Conservation (phyloP, 2,797 vertebrate species). For the Phalloptychus januarius region DNA sequence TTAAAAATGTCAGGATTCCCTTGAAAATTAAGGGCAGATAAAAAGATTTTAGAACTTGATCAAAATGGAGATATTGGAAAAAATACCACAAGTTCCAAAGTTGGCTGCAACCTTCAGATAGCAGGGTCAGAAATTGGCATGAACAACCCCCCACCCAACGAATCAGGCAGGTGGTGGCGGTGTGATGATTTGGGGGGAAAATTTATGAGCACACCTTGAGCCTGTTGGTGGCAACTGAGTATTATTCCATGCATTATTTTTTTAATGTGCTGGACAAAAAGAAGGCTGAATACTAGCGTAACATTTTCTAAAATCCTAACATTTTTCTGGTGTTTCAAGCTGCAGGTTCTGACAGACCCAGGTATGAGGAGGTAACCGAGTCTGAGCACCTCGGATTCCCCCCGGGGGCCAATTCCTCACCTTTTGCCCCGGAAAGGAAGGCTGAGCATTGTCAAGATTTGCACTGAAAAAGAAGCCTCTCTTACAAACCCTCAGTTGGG, state of each 20-base stretch:
- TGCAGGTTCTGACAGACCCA: conserved; percentile 52
- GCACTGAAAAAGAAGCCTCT: neutral
- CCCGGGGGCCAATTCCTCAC: conserved; percentile 64
- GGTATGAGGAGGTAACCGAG: conserved; percentile 34
- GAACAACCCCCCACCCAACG: too few species aligned
- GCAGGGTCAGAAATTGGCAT: too few species aligned
- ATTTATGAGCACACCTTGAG: too few species aligned
- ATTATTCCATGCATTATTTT: neutral
- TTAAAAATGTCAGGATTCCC: too few species aligned
- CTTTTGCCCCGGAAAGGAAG: conserved; percentile 15
- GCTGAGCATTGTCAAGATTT: neutral
- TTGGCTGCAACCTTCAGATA: too few species aligned
- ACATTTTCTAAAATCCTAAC: neutral
- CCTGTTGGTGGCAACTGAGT: too few species aligned
- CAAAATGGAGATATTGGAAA: too few species aligned
- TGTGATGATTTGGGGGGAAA: too few species aligned
- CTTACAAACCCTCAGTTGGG: neutral
- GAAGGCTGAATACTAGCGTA: neutral
- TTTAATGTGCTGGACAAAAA: neutral
- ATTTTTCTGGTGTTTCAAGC: conserved; percentile 10
- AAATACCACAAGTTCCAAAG: too few species aligned
- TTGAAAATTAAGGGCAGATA: too few species aligned
- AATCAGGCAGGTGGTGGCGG: too few species aligned
- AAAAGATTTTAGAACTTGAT: too few species aligned
- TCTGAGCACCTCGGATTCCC: conserved; percentile 28